Evolutionary conservation across 2,113 vertebrate species (phyloP).

Genomic region (Rousettus leschenaultii): DNA sequence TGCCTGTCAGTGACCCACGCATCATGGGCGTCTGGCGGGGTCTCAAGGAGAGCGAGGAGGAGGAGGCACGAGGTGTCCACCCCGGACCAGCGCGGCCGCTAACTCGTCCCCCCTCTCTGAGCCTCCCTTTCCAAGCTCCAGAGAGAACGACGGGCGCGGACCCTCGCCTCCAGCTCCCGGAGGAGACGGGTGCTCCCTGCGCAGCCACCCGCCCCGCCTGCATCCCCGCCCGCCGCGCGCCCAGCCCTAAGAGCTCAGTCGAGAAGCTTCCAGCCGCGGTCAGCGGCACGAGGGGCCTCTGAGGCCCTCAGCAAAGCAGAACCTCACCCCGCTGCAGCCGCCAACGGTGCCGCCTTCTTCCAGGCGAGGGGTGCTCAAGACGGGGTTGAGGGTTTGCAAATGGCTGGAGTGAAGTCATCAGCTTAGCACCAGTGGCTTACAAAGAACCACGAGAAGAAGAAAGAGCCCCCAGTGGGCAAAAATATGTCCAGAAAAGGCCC

Average conservation of each 20-base stretch:
- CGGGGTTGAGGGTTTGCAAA: not conserved
- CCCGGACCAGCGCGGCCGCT: too few species aligned
- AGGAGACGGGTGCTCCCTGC: fast-evolving
- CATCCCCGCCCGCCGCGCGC: fast-evolving
- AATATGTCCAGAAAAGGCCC: not conserved
- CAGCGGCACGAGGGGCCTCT: not conserved
- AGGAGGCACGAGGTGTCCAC: fast-evolving
- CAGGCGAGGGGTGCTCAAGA: too few species aligned
- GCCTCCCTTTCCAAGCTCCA: not conserved
- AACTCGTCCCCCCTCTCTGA: not conserved
- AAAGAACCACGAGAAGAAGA: not conserved
- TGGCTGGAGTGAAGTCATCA: not conserved
- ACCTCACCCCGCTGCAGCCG: fast-evolving
- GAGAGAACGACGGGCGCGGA: too few species aligned
- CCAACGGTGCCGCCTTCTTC: not conserved
- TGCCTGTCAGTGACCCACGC: too few species aligned
- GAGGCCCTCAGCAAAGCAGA: not conserved
- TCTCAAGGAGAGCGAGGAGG: not conserved
- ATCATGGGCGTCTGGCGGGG: fast-evolving
- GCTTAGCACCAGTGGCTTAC: not conserved
- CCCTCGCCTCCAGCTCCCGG: not conserved
- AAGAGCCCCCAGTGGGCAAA: not conserved
- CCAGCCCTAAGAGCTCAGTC: not conserved
- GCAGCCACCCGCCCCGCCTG: not conserved
- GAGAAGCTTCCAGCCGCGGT: not conserved